Evolutionary conservation across 2,797 vertebrate genomes (phyloP), one percentile per base, ranked within the genome.

Genomic region (Aulostomus chinensis): DNA sequence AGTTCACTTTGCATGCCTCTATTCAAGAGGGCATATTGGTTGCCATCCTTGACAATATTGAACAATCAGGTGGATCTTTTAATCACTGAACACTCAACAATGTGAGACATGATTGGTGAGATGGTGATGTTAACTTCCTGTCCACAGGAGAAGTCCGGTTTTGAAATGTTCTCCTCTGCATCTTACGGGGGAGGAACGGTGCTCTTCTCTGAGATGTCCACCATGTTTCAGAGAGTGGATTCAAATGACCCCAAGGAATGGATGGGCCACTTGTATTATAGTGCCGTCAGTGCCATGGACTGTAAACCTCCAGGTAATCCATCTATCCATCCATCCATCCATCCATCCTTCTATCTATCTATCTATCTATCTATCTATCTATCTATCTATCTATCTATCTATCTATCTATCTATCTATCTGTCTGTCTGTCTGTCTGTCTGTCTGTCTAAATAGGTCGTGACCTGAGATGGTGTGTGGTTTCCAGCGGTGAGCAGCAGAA

Each of bases 381-480:
- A 12, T 24, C 11, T 12, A 7, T 24, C 9, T 17, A 7, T 60
- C n/a, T 15, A n/a, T 47, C 5, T 31, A 3, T 13, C 25, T n/a
- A n/a, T n/a, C n/a, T n/a, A n/a, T n/a, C n/a, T n/a, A n/a, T n/a
- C 13, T 9, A 32, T 14, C 10, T n/a, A n/a, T n/a, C n/a, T n/a
- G n/a, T n/a, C n/a, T n/a, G n/a, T n/a, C n/a, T n/a, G n/a, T n/a
- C n/a, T 7, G 2, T 34, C 32, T 16, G 0, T 38, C 18, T 41
- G 0, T 43, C 11, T 11, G 1, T 12, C 16, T 14, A n/a, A 3
- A n/a, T 11, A 93, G 93, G 86, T 0, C 21, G 91, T 26, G 66
- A 10, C 35, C 58, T 98, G 48, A 91, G 89, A 25, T 99, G 96
- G 97, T 99, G 97, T 26, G 93, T 94, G 79, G 34, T 94, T 56